These are phyloP conservation scores for Andrena cerasifolii DNA, from an alignment of 1,140 invertebrate genomes.

Conservation along the genomic window DNA sequence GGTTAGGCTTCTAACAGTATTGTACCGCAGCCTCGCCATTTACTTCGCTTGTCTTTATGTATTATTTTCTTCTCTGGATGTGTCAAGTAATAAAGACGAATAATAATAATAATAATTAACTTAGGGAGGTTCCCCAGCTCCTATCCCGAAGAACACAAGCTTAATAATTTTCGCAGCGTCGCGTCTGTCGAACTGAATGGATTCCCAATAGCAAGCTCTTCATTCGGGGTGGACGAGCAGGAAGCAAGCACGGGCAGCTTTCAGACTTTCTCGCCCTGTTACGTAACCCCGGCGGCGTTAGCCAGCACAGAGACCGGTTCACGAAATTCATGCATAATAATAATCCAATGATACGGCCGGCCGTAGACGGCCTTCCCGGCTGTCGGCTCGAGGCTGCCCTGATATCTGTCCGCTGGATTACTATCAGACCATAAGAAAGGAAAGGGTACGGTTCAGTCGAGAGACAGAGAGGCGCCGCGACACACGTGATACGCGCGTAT, in stretches of 20 bases:
- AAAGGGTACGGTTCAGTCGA: slow-evolving; percentile 41
- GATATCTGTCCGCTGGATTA: slow-evolving; percentile 57
- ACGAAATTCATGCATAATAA: slow-evolving; percentile 52
- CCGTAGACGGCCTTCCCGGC: slow-evolving; percentile 59
- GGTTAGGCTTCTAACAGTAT: too few relatives aligned
- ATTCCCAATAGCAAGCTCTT: neutral
- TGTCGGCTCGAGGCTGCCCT: slow-evolving; percentile 56
- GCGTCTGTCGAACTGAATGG: too few relatives aligned
- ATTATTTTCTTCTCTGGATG: too few relatives aligned
- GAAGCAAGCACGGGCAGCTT: neutral
- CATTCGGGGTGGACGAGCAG: neutral
- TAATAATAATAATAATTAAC: too few relatives aligned
- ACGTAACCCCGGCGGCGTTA: slow-evolving; percentile 29
- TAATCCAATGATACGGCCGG: slow-evolving; percentile 26
- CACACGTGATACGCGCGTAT: slow-evolving; percentile 54
- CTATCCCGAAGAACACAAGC: too few relatives aligned
- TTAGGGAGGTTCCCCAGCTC: too few relatives aligned
- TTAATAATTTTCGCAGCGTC: too few relatives aligned
- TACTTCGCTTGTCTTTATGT: too few relatives aligned
- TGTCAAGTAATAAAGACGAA: too few relatives aligned
- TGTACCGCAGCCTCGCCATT: too few relatives aligned
- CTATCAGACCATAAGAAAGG: slow-evolving; percentile 54
- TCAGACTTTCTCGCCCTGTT: slow-evolving; percentile 32
- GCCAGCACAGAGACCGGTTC: slow-evolving; percentile 25
- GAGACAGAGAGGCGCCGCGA: slow-evolving; percentile 48